Base-by-base conservation (phyloP, 2,113 vertebrate species). In the Myotis lucifugus region DNA sequence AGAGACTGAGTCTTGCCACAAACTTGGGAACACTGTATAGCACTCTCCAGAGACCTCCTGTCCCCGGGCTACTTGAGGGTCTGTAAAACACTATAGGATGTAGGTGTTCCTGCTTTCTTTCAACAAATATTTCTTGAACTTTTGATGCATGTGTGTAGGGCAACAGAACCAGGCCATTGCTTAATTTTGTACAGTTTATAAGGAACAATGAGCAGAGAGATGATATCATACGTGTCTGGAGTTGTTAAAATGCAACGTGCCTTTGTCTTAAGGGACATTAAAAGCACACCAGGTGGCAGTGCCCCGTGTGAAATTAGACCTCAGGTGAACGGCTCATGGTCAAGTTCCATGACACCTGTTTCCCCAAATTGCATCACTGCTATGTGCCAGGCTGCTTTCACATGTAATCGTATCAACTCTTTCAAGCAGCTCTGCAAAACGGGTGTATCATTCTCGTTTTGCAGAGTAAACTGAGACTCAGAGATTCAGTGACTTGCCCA, bases 381-480 rank as follows among this genome's bases (percentile, higher is more conserved):
- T 52, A 0, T 6, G 13, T 69, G 56, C 81, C 77, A 50, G 77
- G 79, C 11, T 56, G 54, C 61, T 17, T 79, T 70, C 56, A 69
- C 23, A 52, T 17, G 8, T 79, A 77, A 54, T 54, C 59, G 42
- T n/a, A 46, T 66, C 76, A 72, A 73, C 61, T 85, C 18, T 56
- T 86, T 42, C 89, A 59, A 84, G 50, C 50, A 90, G 77, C 73
- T 94, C 91, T 78, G 93, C 73, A 59, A 84, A 95, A 50, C 50
- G 34, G n/a, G 11, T 83, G 23, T 86, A 25, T 29, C 42, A 32
- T 72, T 76, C 81, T 91, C 21, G 8, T 90, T 66, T 88, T 72
- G 93, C 42, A 72, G n/a, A 29, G 37, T 46, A 76, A 85, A 85
- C 59, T 25, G 27, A 95, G 56, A 17, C 56, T 77, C 37, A 23